Evolutionary conservation across 2,797 vertebrate species (phyloP), one percentile per base, ranked within the genome.

Genomic region (Melanotaenia maccullochi): DNA sequence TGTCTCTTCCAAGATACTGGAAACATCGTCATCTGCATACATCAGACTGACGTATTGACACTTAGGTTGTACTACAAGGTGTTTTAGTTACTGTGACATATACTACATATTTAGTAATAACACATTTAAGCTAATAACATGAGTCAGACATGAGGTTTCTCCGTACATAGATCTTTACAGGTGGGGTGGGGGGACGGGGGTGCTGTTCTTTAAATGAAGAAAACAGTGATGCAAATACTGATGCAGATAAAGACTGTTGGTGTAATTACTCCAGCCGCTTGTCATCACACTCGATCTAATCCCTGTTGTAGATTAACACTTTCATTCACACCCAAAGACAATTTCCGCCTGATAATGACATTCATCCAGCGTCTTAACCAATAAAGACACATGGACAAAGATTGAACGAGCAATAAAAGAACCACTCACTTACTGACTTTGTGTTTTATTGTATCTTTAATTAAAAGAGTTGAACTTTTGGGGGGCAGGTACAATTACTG

Each of bases 171-270:
- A 61, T 65, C 73, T 64, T 63, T 76, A 76, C 25, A 30, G 58
- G 18, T 1, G 40, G 14, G 40, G 71, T 32, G 32, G 32, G 32
- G 32, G 32, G 32, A 32, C 5, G 32, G 32, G 32, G 32, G 32
- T 7, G 32, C 32, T 7, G 32, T 78, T 9, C 55, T 75, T 40
- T 24, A 47, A 47, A 44, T 66, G 42, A 68, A 71, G 76, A 75
- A 25, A 71, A 82, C 71, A 57, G 60, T 40, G 76, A 73, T 77
- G 47, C 49, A 61, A 87, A 88, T 90, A 89, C 87, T 85, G 60
- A 87, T 86, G 83, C 74, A 88, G 84, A 91, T 91, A 92, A 92
- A 89, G 79, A 65, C 84, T 70, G 84, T 71, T 69, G 74, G 82
- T 85, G 84, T 91, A 91, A 94, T 93, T 86, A 90, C 87, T 86